Evolutionary conservation across 2,888 invertebrate genomes (phyloP).

Genomic region (Drosophila trichaetosa): DNA sequence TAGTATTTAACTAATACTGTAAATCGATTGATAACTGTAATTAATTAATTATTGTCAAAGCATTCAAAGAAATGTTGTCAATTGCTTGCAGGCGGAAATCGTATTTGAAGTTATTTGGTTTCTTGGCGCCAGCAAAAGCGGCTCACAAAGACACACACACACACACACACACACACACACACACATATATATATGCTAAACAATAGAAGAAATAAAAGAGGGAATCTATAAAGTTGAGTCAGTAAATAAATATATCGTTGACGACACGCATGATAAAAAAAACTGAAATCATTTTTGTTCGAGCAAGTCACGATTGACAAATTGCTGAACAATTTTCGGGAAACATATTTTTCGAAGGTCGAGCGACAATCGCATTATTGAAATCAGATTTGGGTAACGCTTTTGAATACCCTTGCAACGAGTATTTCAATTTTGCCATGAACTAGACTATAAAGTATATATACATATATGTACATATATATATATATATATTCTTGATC

Average conservation of each 20-base stretch:
- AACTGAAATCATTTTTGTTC: conserved; percentile 18
- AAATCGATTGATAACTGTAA: neutral
- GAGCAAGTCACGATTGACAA: conserved; percentile 73
- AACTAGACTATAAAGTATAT: neutral
- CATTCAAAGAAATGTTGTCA: neutral
- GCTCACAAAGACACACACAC: neutral
- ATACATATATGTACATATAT: neutral
- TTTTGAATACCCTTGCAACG: neutral
- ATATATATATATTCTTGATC: neutral
- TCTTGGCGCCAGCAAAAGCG: conserved; percentile 3
- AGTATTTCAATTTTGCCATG: neutral
- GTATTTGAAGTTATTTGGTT: neutral
- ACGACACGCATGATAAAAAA: conserved; percentile 58
- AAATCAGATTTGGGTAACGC: conserved; percentile 1
- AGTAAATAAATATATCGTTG: conserved; percentile 47
- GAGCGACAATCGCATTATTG: conserved; percentile 44
- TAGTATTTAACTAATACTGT: neutral
- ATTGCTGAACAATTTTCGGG: conserved; percentile 40
- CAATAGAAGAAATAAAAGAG: neutral
- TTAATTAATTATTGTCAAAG: neutral
- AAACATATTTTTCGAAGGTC: conserved; percentile 33
- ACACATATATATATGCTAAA: neutral
- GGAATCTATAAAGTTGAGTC: conserved; percentile 7
- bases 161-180: neutral
- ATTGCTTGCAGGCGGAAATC: neutral